Evolutionary conservation across 1,140 invertebrate genomes (phyloP), one percentile per base, ranked within the genome.

Genomic region (Mya arenaria): DNA sequence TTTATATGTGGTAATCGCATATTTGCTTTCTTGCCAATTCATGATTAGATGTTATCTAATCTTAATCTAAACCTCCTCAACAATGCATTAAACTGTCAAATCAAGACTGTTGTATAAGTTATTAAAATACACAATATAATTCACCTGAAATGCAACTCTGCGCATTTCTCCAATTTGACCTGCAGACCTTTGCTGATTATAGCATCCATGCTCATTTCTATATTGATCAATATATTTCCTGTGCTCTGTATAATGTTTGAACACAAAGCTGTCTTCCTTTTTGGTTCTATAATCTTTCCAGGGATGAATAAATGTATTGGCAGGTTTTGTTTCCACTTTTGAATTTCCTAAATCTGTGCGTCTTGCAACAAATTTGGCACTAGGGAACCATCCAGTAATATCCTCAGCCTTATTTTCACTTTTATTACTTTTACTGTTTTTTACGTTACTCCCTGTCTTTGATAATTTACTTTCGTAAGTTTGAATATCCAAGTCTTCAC

Each of bases 211-310:
- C 41, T 91, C 84, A 37, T 78, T 75, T 69, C 90, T 69, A 78
- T 91, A 91, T 55, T 91, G 90, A 82, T 90, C 88, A 32, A 90
- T 90, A 79, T 91, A 91, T 23, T 77, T 82, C 39, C 71, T 82
- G 15, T 62, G 55, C 48, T 89, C 87, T 25, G 72, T 34, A 84
- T 90, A 91, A 82, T 91, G 89, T 71, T 84, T 85, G 73, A 91
- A 91, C 37, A 87, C 80, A 87, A 81, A 90, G 62, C 62, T 74
- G 23, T 85, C 78, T 56, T 84, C 69, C 19, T 84, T 82, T 85
- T 73, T 84, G 32, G 55, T 30, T 28, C 68, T 37, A 48, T 77
- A 71, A 55, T 87, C 83, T 80, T 75, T 84, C 86, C 86, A 85
- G 23, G 84, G 74, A 25, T 83, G 71, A 66, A 75, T 78, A 74